These are phyloP conservation scores for Gallirallus australis DNA, from an alignment of 2,797 vertebrate genomes.

Conservation along the genomic window DNA sequence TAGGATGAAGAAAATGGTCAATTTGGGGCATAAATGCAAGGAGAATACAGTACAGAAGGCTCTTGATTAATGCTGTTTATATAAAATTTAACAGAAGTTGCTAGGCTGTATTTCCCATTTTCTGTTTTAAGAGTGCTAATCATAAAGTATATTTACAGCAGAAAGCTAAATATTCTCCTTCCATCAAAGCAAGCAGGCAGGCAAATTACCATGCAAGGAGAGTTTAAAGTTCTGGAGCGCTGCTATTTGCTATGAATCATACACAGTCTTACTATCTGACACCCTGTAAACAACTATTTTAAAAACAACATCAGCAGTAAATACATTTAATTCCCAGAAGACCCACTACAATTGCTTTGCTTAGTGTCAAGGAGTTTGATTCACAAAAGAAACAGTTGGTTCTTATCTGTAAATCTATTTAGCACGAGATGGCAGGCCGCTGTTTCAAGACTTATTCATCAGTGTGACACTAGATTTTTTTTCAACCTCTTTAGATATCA, in stretches of 20 bases:
- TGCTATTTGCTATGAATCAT: slow-evolving; percentile 49
- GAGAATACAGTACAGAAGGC: background rate
- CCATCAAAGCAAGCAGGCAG: background rate
- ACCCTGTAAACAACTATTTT: slow-evolving; percentile 46
- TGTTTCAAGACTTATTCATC: background rate
- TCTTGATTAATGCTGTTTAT: background rate
- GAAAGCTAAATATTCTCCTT: slow-evolving; percentile 35
- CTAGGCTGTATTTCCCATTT: slow-evolving; percentile 14
- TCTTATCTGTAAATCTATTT: background rate
- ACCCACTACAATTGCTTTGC: slow-evolving; percentile 10
- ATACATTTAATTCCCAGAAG: slow-evolving; percentile 48
- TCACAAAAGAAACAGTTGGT: background rate
- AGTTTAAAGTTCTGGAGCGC: background rate
- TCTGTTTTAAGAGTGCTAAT: slow-evolving; percentile 3
- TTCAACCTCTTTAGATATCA: background rate
- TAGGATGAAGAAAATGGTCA: background rate
- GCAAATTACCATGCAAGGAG: slow-evolving; percentile 10
- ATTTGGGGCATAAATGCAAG: background rate
- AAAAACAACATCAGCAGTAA: slow-evolving; percentile 44
- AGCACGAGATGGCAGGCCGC: background rate
- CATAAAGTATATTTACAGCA: slow-evolving; percentile 5
- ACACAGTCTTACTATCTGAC: background rate
- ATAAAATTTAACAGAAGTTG: background rate
- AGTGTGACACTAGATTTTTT: background rate
- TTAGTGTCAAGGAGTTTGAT: slow-evolving; percentile 22